A percentile compares a stretch with the other conserved stretches of the same genome.
Conservation (phyloP, 2,888 invertebrate genomes). For the Odontocolon sp. region DNA sequence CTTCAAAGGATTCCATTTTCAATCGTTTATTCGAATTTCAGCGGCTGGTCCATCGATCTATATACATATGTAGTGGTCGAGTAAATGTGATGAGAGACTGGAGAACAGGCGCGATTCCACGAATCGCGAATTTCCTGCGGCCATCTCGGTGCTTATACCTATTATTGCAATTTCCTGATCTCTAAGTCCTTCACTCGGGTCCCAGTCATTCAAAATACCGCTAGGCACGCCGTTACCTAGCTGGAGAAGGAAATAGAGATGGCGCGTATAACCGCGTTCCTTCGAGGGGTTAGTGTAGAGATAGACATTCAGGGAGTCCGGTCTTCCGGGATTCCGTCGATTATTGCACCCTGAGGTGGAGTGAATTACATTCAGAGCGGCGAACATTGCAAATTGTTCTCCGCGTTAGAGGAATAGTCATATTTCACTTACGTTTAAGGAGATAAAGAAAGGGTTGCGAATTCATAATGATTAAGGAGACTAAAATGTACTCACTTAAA, state of each 20-base stretch:
- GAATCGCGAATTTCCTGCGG: conserved; percentile 6
- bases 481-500: no score
- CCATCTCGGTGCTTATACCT: conserved; percentile 15
- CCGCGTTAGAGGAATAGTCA: background rate
- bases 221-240: conserved; percentile 20
- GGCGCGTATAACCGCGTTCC: conserved; percentile 43
- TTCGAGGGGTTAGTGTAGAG: conserved; percentile 9
- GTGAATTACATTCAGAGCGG: conserved; percentile 26
- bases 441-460: no score
- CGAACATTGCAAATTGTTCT: conserved; percentile 43
- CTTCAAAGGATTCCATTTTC: conserved; percentile 14
- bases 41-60: background rate
- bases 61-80: no score
- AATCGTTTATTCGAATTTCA: background rate
- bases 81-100: background rate
- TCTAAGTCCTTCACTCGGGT: background rate
- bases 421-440: background rate
- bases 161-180: conserved; percentile 27
- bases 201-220: background rate
- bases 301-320: conserved; percentile 10
- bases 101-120: background rate
- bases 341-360: conserved; percentile 29
- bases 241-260: conserved; percentile 38
- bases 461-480: no score
- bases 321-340: conserved; percentile 42